phyloP scores from a whole-genome alignment of 2,113 vertebrate species.

The Mellivora capensis region DNA sequence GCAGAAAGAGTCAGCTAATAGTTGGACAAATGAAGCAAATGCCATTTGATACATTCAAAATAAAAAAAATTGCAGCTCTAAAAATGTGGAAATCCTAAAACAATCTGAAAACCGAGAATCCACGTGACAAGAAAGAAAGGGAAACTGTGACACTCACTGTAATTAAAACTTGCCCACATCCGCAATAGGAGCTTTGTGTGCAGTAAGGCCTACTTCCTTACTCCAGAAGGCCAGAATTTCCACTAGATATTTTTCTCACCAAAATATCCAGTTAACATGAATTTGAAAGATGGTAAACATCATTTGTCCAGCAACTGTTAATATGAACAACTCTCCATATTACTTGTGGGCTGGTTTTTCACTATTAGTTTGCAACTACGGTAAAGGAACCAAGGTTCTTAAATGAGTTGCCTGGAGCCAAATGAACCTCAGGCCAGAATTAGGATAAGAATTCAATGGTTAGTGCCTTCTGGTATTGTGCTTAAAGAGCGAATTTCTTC shows the following conservation, averaged over 20 bases:
- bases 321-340: not conserved
- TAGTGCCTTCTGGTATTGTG: no score
- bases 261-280: not conserved
- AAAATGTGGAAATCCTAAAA: not conserved
- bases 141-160: not conserved
- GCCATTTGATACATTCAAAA: not conserved
- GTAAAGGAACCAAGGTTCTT: not conserved
- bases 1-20: not conserved
- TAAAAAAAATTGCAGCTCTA: not conserved
- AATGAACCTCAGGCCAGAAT: not conserved
- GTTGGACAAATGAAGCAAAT: not conserved
- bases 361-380: not conserved
- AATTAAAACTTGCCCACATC: not conserved
- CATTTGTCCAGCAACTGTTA: not conserved
- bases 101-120: not conserved
- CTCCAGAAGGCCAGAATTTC: not conserved
- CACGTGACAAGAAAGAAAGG: not conserved
- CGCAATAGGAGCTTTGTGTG: accelerated
- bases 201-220: not conserved
- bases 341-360: not conserved
- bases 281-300: not conserved
- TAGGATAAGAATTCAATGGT: not conserved
- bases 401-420: not conserved
- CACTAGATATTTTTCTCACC: not conserved
- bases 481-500: not conserved